Evolutionary conservation across 2,888 invertebrate genomes (phyloP).

Genomic region (Polydesmus complanatus): DNA sequence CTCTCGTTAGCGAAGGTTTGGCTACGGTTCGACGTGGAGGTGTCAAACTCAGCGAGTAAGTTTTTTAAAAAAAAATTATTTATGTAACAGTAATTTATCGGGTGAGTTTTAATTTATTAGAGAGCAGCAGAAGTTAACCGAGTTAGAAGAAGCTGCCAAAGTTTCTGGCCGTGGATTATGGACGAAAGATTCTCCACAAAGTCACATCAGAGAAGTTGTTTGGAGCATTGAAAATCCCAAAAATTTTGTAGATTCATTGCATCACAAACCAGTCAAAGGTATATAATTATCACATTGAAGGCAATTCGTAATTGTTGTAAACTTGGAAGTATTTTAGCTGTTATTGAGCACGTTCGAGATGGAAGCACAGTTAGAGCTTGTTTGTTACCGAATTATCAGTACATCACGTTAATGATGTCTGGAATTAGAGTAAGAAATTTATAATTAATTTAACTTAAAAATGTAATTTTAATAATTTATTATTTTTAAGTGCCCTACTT

Average conservation of each 20-base stretch:
- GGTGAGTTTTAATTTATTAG: conserved; percentile 24
- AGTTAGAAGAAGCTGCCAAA: conserved; percentile 81
- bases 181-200: conserved; percentile 38
- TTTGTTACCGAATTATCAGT: conserved; percentile 75
- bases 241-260: conserved; percentile 66
- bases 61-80: conserved; percentile 22
- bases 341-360: conserved; percentile 94
- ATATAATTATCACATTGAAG: background rate
- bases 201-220: conserved; percentile 70
- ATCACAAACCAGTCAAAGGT: conserved; percentile 62
- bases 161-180: conserved; percentile 59
- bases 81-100: background rate
- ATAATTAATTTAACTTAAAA: background rate
- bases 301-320: background rate
- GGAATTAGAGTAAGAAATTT: conserved; percentile 59
- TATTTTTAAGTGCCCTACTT: conserved; percentile 35
- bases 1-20: conserved; percentile 75
- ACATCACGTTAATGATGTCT: conserved; percentile 87
- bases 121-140: conserved; percentile 45
- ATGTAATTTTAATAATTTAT: conserved; percentile 4
- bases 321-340: conserved; percentile 43
- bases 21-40: conserved; percentile 54
- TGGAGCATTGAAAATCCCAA: conserved; percentile 79
- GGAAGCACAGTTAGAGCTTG: conserved; percentile 89
- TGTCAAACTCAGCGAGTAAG: conserved; percentile 35